Conservation (phyloP, 2,113 vertebrate species). For the Nannospalax galili region DNA sequence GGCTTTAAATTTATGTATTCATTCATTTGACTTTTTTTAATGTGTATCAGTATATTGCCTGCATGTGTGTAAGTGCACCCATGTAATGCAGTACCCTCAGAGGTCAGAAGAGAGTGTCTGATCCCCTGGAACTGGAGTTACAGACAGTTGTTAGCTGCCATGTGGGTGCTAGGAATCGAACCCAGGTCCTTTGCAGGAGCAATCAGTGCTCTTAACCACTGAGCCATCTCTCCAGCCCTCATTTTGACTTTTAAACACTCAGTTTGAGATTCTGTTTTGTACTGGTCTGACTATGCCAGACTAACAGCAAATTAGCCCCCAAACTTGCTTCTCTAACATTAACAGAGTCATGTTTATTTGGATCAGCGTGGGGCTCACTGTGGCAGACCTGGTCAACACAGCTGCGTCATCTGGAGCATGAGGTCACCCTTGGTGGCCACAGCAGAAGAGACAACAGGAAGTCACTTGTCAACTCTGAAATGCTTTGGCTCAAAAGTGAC, state of each 20-base stretch:
- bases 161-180: not conserved
- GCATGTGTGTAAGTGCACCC: not conserved
- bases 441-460: not conserved
- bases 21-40: conserved; percentile 10
- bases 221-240: not conserved
- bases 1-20: not conserved
- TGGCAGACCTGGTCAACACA: too few species aligned
- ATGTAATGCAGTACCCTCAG: not conserved
- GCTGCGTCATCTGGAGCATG: not conserved
- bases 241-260: not conserved
- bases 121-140: not conserved
- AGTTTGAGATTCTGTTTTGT: not conserved
- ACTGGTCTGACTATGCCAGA: not conserved
- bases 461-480: not conserved
- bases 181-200: not conserved
- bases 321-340: not conserved
- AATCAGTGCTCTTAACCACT: not conserved
- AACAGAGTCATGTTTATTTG: not conserved
- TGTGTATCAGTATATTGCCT: too few species aligned
- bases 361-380: not conserved
- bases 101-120: not conserved
- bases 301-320: not conserved
- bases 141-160: not conserved
- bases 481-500: not conserved
- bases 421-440: not conserved